Evolutionary conservation across 2,888 invertebrate species (phyloP), one percentile per base, ranked within the genome.

Genomic region (Polymixis lichenea): DNA sequence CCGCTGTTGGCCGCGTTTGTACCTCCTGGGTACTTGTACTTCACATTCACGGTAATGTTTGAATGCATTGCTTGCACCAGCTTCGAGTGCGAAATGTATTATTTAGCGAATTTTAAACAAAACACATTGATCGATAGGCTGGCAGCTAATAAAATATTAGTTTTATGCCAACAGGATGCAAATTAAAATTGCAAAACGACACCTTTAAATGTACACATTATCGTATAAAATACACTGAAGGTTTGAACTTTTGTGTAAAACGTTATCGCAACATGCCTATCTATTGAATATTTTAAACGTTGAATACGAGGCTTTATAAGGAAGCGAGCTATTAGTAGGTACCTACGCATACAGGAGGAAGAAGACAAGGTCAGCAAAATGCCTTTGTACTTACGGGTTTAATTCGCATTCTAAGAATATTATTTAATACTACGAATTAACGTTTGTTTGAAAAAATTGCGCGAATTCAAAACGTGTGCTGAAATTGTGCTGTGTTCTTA

Each of bases 81-180:
- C 19, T 83, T 75, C 15, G 66, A 75, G 62, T 64, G 71, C 13
- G n/a, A 78, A 83, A 84, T 79, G 77, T 82, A 80, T 86, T 86
- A 84, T 84, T 88, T 83, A 83, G 75, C 70, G 65, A 70, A 82
- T 70, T 85, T 78, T 72, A 84, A 83, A 86, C 77, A 80, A 75
- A 76, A 86, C 87, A 87, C 87, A 82, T 88, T 90, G 89, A 91
- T 90, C 86, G 88, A 91, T 90, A 83, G 89, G 66, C 84, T 73
- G 51, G 77, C 68, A 80, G 28, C 78, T 76, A 86, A 92, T 94
- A 94, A 94, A 92, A 90, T 90, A 83, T 88, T 87, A 86, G 89
- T 89, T 94, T 94, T 91, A 92, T 91, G 86, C 79, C 88, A 88
- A 92, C 92, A 91, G 92, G 93, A 93, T 92, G 89, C 88, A 85